These are phyloP conservation scores for Perizoma flavofasciatum DNA, from an alignment of 2,888 invertebrate species.

Conservation along the genomic window DNA sequence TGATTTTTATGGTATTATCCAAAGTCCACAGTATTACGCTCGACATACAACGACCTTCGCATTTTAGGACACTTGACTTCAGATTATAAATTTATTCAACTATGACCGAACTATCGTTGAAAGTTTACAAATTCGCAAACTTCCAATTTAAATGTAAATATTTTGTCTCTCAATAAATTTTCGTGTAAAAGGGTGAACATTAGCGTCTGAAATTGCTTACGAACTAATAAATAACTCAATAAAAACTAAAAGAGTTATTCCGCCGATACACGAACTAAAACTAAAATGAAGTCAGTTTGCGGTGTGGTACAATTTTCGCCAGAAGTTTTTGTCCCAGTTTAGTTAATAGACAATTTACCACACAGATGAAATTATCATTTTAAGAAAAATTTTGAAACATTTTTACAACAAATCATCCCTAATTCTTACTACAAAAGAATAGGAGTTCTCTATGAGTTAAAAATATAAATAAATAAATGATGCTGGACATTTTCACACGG, in stretches of 20 bases:
- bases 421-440: no score
- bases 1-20: no score
- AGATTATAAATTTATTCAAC: constrained; percentile 17
- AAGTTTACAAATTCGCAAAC: constrained; percentile 12
- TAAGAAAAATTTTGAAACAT: no score
- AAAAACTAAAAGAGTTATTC: constrained; percentile 60
- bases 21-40: no score
- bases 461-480: no score
- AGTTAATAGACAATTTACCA: neutral
- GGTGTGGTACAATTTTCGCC: constrained; percentile 37
- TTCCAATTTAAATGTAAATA: constrained; percentile 25
- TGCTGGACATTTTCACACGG: no score
- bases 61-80: neutral
- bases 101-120: constrained; percentile 27
- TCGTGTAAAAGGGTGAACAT: constrained; percentile 49
- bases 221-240: constrained; percentile 76
- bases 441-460: no score
- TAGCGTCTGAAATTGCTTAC: constrained; percentile 61
- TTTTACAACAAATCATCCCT: no score
- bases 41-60: neutral
- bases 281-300: constrained; percentile 34
- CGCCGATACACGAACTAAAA: constrained; percentile 56
- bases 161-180: constrained; percentile 32
- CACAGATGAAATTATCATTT: no score
- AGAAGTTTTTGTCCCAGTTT: constrained; percentile 1